Percentiles rank a stretch among this genome's conserved stretches.
phyloP scores from a whole-genome alignment of 2,888 invertebrate species.

The Leptinotarsa tumamoca region DNA sequence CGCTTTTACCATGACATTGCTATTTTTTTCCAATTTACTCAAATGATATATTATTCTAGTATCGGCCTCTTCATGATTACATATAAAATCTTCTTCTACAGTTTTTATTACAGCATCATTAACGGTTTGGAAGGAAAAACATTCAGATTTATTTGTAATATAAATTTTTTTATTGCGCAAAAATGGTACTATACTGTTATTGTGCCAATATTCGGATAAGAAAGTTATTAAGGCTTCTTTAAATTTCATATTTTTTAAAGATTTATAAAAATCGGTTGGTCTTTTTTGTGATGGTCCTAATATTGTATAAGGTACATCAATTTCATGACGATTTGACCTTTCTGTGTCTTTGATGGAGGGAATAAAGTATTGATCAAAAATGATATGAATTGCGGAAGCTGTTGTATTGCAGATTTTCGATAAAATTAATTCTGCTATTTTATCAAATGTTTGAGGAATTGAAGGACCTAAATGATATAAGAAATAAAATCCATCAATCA shows the following conservation, averaged over 20 bases:
- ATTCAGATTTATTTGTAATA: constrained; percentile 23
- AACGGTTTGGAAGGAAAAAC: constrained; percentile 16
- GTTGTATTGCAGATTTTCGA: constrained; percentile 1
- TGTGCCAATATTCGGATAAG: constrained; percentile 13
- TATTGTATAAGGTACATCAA: constrained; percentile 8
- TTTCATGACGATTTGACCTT: constrained; percentile 4
- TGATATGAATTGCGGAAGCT: constrained; percentile 3
- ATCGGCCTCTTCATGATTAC: constrained; percentile 31
- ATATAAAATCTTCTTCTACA: constrained; percentile 24
- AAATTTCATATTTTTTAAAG: constrained; percentile 14
- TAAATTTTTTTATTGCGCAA: constrained; percentile 12
- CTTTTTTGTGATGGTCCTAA: constrained; percentile 15
- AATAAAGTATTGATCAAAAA: constrained; percentile 12
- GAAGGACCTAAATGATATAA: constrained; percentile 14
- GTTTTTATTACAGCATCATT: constrained; percentile 13
- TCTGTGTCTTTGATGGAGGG: constrained; percentile 16
- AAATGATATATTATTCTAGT: constrained; percentile 31
- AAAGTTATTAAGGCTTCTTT: constrained; percentile 5
- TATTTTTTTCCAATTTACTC: constrained; percentile 27
- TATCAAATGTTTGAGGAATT: constrained; percentile 22
- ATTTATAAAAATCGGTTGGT: constrained; percentile 16
- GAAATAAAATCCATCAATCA: constrained; percentile 37
- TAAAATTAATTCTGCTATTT: constrained; percentile 17
- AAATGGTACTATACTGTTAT: constrained; percentile 4
- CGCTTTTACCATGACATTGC: constrained; percentile 12